Evolutionary conservation across 2,113 vertebrate genomes (phyloP).

Genomic region (Edolisoma coerulescens): DNA sequence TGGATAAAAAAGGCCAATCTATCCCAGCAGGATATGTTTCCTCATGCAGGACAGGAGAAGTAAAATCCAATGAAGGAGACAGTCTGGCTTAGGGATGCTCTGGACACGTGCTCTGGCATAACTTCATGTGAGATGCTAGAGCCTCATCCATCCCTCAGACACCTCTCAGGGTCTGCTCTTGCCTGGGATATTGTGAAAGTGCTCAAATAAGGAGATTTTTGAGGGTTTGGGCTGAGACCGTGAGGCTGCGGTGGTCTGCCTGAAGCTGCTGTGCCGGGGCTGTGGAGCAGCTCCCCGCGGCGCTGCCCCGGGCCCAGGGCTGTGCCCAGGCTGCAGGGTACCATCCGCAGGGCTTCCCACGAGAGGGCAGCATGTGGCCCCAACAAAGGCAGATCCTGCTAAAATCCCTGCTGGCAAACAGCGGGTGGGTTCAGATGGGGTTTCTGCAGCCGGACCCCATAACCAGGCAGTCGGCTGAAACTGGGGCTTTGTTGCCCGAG

Average conservation of each 20-base stretch:
- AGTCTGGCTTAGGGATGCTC: neutral
- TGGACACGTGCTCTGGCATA: neutral
- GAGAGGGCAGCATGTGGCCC: neutral
- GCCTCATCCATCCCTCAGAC: neutral
- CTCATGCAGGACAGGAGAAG: neutral
- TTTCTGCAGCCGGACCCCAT: neutral
- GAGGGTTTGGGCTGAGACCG: neutral
- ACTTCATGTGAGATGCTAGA: neutral
- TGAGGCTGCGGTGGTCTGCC: neutral
- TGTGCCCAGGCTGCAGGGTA: neutral
- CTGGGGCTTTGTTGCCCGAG: rapidly evolving
- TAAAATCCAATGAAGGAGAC: neutral
- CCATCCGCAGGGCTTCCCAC: neutral
- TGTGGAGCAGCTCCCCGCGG: rapidly evolving
- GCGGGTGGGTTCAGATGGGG: rapidly evolving
- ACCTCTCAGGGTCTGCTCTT: neutral
- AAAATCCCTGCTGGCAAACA: neutral
- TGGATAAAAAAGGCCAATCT: neutral
- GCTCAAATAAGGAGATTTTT: neutral
- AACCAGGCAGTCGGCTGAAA: neutral
- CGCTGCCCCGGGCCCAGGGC: rapidly evolving
- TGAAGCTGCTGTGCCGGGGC: neutral
- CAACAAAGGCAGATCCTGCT: neutral
- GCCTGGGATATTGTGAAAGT: rapidly evolving
- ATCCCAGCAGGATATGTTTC: neutral